These are phyloP conservation scores for Scytalopus superciliaris DNA, from an alignment of 2,113 vertebrate species.

Conservation along the genomic window DNA sequence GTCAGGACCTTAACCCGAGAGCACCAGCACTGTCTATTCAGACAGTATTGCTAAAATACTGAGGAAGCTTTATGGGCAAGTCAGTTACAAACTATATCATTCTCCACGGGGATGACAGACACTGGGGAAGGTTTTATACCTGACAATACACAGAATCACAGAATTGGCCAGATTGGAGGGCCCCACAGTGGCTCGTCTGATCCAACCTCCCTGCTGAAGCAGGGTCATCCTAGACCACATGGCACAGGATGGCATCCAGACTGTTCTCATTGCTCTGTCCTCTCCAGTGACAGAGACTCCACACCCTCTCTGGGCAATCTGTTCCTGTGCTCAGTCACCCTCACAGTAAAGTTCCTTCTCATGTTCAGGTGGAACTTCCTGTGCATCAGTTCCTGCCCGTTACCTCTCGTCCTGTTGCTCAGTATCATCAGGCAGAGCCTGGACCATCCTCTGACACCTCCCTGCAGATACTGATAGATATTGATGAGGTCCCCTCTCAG, in stretches of 20 bases:
- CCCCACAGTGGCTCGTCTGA: no score
- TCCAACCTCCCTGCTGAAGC: not conserved
- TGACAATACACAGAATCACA: not conserved
- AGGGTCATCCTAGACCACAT: not conserved
- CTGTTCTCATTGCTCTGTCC: not conserved
- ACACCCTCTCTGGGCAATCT: not conserved
- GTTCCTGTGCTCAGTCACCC: not conserved
- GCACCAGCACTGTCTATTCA: not conserved
- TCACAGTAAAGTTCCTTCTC: not conserved
- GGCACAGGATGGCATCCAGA: not conserved
- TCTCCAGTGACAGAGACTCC: not conserved
- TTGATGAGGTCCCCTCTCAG: not conserved
- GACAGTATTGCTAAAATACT: not conserved
- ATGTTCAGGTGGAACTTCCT: not conserved
- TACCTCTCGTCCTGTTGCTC: not conserved
- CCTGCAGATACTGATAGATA: not conserved
- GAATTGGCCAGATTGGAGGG: not conserved
- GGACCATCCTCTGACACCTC: not conserved
- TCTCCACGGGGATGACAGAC: not conserved
- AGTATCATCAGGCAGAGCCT: not conserved
- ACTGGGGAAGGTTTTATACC: not conserved
- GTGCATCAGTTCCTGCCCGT: not conserved
- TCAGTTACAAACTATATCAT: not conserved
- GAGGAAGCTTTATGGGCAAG: not conserved
- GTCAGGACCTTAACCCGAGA: constrained; percentile 4